phyloP scores from a whole-genome alignment of 2,888 invertebrate genomes.

The Drosophila birchii region DNA sequence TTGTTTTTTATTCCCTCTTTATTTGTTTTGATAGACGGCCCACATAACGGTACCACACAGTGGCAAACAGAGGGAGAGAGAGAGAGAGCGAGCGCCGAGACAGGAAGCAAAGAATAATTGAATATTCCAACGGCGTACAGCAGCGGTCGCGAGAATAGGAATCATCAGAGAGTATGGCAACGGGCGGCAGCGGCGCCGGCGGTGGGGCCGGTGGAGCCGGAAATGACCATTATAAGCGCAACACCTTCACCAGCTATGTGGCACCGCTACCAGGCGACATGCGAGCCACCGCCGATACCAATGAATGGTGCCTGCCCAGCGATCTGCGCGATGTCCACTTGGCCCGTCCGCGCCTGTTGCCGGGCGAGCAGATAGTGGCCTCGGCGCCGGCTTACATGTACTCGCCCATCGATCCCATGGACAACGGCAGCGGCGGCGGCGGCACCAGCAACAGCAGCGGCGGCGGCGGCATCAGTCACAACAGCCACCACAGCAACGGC shows the following conservation, averaged over 20 bases:
- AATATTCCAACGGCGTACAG: conserved; percentile 65
- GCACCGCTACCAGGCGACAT: conserved; percentile 77
- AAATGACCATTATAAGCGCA: conserved; percentile 76
- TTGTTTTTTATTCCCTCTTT: conserved; percentile 8
- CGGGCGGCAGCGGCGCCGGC: conserved; percentile 53
- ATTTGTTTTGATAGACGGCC: conserved; percentile 13
- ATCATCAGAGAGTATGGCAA: conserved; percentile 51
- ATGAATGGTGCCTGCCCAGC: conserved; percentile 80
- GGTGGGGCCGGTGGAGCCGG: conserved; percentile 34
- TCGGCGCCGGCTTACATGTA: conserved; percentile 94
- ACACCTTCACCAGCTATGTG: conserved; percentile 82
- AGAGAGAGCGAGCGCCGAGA: conserved; percentile 15
- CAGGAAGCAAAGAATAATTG: conserved; percentile 71
- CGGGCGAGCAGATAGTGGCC: conserved; percentile 90
- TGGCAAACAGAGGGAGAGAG: neutral
- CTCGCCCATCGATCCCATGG: conserved; percentile 86
- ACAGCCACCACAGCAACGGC: conserved; percentile 76
- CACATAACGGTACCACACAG: conserved; percentile 23
- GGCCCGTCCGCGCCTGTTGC: conserved; percentile 74
- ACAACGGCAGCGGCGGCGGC: conserved; percentile 85
- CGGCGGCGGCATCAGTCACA: conserved; percentile 71
- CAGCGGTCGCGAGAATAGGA: conserved; percentile 12
- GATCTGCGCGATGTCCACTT: conserved; percentile 79
- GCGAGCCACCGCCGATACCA: conserved; percentile 64
- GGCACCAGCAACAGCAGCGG: conserved; percentile 85